Percentiles rank a stretch among this genome's conserved stretches.
Conservation (phyloP, 1,140 invertebrate genomes). For the Neoseiulus cucumeris region DNA sequence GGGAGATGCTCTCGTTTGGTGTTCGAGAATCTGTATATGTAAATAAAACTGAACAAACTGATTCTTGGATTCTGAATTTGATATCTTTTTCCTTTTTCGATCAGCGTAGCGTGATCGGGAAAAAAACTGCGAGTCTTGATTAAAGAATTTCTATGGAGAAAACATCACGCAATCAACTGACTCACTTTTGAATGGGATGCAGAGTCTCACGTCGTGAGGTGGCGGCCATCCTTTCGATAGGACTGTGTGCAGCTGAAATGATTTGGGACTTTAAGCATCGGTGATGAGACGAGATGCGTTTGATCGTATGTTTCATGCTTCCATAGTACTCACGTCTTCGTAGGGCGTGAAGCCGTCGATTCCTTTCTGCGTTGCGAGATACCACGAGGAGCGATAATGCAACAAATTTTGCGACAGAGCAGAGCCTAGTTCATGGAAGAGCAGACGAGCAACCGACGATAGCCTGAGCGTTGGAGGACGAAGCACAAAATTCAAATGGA, state of each 20-base stretch:
- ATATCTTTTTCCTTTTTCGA: too few species aligned
- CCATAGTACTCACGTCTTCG: conserved; percentile 32
- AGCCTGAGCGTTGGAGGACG: conserved; percentile 17
- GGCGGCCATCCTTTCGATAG: conserved; percentile 4
- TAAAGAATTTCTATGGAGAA: too few species aligned
- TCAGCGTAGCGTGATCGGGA: too few species aligned
- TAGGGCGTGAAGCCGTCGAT: conserved; percentile 34
- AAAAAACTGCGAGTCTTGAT: too few species aligned
- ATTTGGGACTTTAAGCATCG: too few species aligned
- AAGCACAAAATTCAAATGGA: neutral
- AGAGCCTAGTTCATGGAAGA: conserved; percentile 32
- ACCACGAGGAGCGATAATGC: conserved; percentile 36
- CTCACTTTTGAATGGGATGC: conserved; percentile 7
- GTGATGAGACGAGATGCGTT: too few species aligned
- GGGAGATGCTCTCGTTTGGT: too few species aligned
- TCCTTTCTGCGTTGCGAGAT: conserved; percentile 36
- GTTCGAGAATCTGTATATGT: too few species aligned
- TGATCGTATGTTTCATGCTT: too few species aligned
- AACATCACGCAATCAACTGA: too few species aligned
- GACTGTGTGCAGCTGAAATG: neutral
- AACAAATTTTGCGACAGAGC: conserved; percentile 34
- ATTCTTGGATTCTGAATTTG: too few species aligned
- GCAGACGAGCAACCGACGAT: conserved; percentile 25
- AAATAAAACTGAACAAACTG: too few species aligned
- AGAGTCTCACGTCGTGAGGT: neutral